phyloP scores from a whole-genome alignment of 2,113 vertebrate genomes.

The Nibea coibor region DNA sequence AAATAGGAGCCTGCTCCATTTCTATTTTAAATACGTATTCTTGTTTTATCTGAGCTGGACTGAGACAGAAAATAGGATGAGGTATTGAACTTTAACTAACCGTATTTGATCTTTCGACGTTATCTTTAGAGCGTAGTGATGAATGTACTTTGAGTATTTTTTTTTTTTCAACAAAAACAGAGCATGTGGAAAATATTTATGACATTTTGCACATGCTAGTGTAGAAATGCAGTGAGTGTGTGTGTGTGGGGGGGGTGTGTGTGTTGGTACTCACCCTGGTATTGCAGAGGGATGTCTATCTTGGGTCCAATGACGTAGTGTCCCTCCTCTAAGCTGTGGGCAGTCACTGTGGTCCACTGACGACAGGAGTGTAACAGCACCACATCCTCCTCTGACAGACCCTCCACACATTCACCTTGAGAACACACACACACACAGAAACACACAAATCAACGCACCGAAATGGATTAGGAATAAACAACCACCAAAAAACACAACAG shows the following conservation, averaged over 20 bases:
- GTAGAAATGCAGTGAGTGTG: conserved; percentile 2
- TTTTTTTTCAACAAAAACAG: conserved; percentile 22
- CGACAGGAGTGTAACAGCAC: conserved; percentile 95
- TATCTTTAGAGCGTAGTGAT: not conserved
- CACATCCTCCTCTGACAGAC: conserved; percentile 92
- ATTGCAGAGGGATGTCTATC: conserved; percentile 97
- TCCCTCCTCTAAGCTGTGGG: conserved; percentile 95
- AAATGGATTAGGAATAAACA: conserved; percentile 5
- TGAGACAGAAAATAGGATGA: not conserved
- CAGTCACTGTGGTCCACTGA: conserved; percentile 98
- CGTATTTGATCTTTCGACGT: not conserved
- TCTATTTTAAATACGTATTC: not conserved
- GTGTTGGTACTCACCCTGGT: conserved; percentile 88
- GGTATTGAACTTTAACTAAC: not conserved
- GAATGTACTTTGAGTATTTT: not conserved
- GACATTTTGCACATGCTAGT: not conserved
- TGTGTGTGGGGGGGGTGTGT: conserved; percentile 29
- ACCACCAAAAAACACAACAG: not conserved
- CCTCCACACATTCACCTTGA: conserved; percentile 93
- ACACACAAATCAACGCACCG: conserved; percentile 31
- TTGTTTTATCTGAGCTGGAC: not conserved
- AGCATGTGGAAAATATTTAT: conserved; percentile 23
- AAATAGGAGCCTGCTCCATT: not conserved
- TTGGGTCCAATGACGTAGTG: conserved; percentile 98
- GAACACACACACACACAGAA: conserved; percentile 14